These are phyloP conservation scores for Orthosia gothica DNA, from an alignment of 2,888 invertebrate species.

Conservation along the genomic window DNA sequence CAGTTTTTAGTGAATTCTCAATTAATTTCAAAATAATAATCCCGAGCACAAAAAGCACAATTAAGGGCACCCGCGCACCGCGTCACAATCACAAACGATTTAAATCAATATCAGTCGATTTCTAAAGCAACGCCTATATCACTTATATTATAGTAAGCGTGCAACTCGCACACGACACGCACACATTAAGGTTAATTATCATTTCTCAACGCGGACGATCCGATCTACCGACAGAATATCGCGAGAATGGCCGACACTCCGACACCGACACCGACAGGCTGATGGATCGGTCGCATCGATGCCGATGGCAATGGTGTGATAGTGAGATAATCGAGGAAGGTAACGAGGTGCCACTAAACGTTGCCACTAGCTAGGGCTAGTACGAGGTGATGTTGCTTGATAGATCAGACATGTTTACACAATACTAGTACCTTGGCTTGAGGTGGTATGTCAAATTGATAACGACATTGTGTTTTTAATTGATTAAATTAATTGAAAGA, in stretches of 20 bases:
- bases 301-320: constrained; percentile 47
- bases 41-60: background rate
- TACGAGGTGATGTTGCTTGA: background rate
- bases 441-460: constrained; percentile 27
- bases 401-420: background rate
- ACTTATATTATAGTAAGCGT: constrained; percentile 47
- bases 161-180: constrained; percentile 46
- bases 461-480: constrained; percentile 21
- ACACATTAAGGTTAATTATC: constrained; percentile 56
- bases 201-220: constrained; percentile 51
- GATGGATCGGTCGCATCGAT: constrained; percentile 57
- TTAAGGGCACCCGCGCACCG: background rate
- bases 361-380: constrained; percentile 33
- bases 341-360: constrained; percentile 35
- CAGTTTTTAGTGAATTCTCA: background rate
- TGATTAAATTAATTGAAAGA: constrained; percentile 9
- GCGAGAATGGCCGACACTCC: constrained; percentile 28
- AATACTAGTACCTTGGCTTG: background rate
- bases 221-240: constrained; percentile 34
- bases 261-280: constrained; percentile 20
- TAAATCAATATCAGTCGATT: constrained; percentile 38
- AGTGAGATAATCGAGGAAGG: constrained; percentile 44
- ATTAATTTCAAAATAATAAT: background rate
- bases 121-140: constrained; percentile 23
- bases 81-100: background rate